A percentile compares a stretch with the other conserved stretches of the same genome.
These are phyloP conservation scores for Bombycilla garrulus DNA, from an alignment of 2,113 vertebrate genomes.

Conservation along the genomic window DNA sequence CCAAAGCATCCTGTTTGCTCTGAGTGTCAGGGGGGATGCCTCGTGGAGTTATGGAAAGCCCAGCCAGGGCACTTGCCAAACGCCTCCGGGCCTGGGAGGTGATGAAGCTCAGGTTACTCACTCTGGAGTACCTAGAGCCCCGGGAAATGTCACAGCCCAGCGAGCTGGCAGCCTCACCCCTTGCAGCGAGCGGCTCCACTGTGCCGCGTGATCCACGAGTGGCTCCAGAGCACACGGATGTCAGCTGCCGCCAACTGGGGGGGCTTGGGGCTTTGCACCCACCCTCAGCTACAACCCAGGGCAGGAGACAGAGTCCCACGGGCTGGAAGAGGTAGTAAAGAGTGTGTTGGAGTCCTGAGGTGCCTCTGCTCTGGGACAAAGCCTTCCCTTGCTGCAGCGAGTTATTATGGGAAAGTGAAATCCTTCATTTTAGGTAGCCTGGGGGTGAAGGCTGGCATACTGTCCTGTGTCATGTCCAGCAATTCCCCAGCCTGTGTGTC, in stretches of 20 bases:
- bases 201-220: rapidly evolving
- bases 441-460: neutral
- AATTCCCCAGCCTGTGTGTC: rapidly evolving
- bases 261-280: neutral
- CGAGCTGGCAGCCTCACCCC: neutral
- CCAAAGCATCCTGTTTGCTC: neutral
- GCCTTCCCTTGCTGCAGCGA: neutral
- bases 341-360: neutral
- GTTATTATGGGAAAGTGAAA: neutral
- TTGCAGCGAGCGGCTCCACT: rapidly evolving
- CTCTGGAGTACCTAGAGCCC: neutral
- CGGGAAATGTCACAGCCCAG: neutral
- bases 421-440: neutral
- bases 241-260: neutral
- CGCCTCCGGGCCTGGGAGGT: rapidly evolving
- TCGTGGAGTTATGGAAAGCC: neutral
- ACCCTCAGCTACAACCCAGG: neutral
- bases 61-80: neutral
- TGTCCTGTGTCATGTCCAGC: neutral
- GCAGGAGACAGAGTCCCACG: neutral
- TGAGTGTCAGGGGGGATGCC: neutral
- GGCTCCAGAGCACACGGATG: rapidly evolving
- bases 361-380: neutral
- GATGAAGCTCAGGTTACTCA: neutral
- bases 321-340: neutral